These are phyloP conservation scores for Peromyscus nudipes DNA, from an alignment of 2,797 vertebrate genomes.

Conservation along the genomic window DNA sequence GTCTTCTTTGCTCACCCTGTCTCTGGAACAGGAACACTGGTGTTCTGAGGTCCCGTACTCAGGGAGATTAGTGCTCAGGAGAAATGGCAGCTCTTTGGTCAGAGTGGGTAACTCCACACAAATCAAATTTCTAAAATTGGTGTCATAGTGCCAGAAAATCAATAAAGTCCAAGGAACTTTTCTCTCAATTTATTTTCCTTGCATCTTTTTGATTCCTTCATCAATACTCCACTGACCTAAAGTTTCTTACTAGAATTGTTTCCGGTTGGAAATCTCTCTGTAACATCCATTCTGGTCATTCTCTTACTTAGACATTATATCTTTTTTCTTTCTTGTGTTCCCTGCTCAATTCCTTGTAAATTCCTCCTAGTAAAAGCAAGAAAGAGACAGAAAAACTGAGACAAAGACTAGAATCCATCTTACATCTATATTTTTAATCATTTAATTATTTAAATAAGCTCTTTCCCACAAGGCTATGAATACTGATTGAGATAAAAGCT, in stretches of 20 bases:
- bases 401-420: neutral
- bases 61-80: neutral
- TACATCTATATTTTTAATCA: neutral
- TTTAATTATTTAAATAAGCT: neutral
- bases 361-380: neutral
- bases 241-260: neutral
- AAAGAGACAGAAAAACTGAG: neutral
- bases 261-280: neutral
- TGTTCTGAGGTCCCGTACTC: neutral
- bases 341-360: neutral
- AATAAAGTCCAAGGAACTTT: neutral
- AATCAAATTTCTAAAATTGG: constrained; percentile 44
- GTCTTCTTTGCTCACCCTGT: neutral
- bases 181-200: neutral
- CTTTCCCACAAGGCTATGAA: neutral
- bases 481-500: neutral
- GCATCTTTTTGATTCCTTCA: neutral
- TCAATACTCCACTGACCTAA: neutral
- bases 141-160: neutral
- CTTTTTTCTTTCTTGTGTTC: neutral
- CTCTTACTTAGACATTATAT: neutral
- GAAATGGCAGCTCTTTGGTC: neutral
- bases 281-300: rapidly evolving
- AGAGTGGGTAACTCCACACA: neutral
- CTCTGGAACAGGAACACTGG: neutral